phyloP scores from a whole-genome alignment of 2,888 invertebrate species.

The Drosophila atripex region DNA sequence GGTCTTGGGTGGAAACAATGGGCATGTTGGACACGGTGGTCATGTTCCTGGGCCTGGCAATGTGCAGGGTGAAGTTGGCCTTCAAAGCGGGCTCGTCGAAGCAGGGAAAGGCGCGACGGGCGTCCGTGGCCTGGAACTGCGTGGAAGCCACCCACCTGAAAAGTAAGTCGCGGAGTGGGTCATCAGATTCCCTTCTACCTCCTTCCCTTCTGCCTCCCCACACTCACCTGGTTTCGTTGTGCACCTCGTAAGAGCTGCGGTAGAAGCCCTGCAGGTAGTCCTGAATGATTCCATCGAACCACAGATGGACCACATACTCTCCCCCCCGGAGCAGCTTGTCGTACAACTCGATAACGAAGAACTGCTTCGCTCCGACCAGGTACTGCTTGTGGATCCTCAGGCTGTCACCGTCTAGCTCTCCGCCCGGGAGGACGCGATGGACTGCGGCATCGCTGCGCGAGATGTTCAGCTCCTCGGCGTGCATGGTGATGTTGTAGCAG shows the following conservation, averaged over 20 bases:
- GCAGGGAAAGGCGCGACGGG: slow-evolving; percentile 92
- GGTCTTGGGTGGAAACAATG: slow-evolving; percentile 67
- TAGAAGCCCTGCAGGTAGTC: slow-evolving; percentile 92
- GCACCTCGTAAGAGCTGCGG: slow-evolving; percentile 90
- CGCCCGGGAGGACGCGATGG: slow-evolving; percentile 56
- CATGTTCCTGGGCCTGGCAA: slow-evolving; percentile 89
- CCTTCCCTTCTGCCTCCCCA: not conserved
- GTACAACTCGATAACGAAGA: slow-evolving; percentile 88
- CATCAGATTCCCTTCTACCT: not conserved
- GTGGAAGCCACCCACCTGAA: slow-evolving; percentile 91
- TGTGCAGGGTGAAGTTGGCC: slow-evolving; percentile 90
- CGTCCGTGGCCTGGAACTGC: slow-evolving; percentile 93
- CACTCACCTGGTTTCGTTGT: slow-evolving; percentile 88
- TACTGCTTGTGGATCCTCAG: slow-evolving; percentile 83
- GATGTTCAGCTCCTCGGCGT: slow-evolving; percentile 89
- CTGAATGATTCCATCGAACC: slow-evolving; percentile 89
- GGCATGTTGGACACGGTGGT: slow-evolving; percentile 93
- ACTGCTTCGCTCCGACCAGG: slow-evolving; percentile 76
- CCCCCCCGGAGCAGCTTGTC: slow-evolving; percentile 86
- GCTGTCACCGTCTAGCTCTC: slow-evolving; percentile 30
- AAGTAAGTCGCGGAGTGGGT: not conserved
- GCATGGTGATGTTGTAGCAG: slow-evolving; percentile 88
- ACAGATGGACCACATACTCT: slow-evolving; percentile 88
- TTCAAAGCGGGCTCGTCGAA: slow-evolving; percentile 94
- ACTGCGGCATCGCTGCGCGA: slow-evolving; percentile 86